Evolutionary conservation across 2,797 vertebrate genomes (phyloP).

Genomic region (Mus spretus): DNA sequence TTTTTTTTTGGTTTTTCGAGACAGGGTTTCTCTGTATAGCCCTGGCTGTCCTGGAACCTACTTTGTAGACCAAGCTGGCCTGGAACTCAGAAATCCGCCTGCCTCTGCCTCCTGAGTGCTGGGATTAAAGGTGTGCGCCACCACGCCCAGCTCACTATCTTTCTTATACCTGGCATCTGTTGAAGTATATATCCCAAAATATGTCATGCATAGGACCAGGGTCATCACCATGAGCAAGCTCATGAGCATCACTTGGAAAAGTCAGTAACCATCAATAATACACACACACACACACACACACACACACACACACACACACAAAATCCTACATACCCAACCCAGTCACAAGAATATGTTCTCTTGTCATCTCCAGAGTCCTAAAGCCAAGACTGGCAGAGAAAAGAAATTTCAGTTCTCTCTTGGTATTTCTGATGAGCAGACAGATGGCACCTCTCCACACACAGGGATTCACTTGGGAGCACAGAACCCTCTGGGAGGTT

Average conservation of each 20-base stretch:
- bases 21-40: too few relatives aligned
- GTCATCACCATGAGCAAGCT: not conserved
- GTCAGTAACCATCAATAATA: not conserved
- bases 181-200: not conserved
- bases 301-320: not conserved
- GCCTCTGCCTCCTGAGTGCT: too few relatives aligned
- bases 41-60: too few relatives aligned
- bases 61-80: too few relatives aligned
- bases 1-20: too few relatives aligned
- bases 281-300: not conserved
- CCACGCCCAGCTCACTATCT: not conserved
- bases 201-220: not conserved
- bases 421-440: conserved; percentile 16
- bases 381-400: not conserved
- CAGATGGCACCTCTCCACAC: not conserved
- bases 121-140: too few relatives aligned
- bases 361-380: not conserved
- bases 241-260: not conserved
- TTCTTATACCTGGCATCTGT: not conserved
- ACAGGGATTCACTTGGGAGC: not conserved
- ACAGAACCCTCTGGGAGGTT: not conserved
- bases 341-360: not conserved
- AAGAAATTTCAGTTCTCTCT: not conserved
- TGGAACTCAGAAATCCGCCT: too few relatives aligned
- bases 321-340: not conserved